Base-by-base conservation (phyloP, 2,888 invertebrate genomes). In the Aspidapion aeneum region DNA sequence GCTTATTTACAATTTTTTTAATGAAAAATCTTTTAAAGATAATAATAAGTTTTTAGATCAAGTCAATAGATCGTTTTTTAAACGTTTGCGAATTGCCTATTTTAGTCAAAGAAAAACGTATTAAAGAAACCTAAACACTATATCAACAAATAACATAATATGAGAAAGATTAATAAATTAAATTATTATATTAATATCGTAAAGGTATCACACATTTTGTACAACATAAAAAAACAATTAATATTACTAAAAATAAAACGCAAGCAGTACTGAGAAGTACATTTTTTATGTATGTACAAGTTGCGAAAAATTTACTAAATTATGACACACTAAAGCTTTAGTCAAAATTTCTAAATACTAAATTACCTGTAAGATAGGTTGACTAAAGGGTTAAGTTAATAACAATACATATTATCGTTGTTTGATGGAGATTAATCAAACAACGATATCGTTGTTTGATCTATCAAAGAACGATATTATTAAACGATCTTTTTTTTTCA, bases 1-100 rank as follows among this genome's bases (percentile, higher is more conserved):
- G 74, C 73, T 71, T 75, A 74, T 74, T 72, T 74, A 75, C 73
- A 74, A 63, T 18, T 52, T 52, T 52, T 52, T 21, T 54, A 62
- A 66, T 68, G 67, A 65, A 67, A 67, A 63, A 71, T 70, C 70
- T 70, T 67, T 68, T 56, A 60, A 69, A 72, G 67, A 66, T 67
- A 7, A 35, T 35, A 35, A 35, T 66, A 70, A 64, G 63, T 68
- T 56, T 58, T 54, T 60, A 17, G 21, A 18, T 62, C 66, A 68
- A 69, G 71, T 70, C 61, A 69, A 72, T 70, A 71, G 71, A 72
- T 72, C 71, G 64, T 64, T 69, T 62, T n/a, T 21, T n/a, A n/a
- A 58, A 51, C 18, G 19, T 21, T 35, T 18, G 12, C n/a, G 12
- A n/a, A 57, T 18, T 21, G 18, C 16, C n/a, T 60, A 50, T 60